A percentile compares a stretch with the other conserved stretches of the same genome.
These are phyloP conservation scores for Brachionus koreanus DNA, from an alignment of 1,140 invertebrate genomes.

Conservation along the genomic window DNA sequence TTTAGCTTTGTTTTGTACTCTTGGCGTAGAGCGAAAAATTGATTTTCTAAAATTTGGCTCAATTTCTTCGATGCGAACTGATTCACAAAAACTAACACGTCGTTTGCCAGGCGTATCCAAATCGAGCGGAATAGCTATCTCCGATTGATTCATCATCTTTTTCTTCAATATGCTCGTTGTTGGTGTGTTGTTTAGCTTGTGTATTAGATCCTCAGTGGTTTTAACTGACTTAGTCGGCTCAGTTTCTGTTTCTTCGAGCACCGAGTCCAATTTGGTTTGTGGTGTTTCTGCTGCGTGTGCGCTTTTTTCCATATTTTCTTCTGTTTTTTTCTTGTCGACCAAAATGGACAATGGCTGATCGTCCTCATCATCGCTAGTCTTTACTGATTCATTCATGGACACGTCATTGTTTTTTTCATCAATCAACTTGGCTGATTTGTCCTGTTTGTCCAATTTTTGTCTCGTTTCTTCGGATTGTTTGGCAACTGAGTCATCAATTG, in stretches of 20 bases:
- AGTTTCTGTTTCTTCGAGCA: not conserved
- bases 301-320: not conserved
- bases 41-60: constrained; percentile 29
- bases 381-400: not conserved
- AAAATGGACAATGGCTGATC: constrained; percentile 31
- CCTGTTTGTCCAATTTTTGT: not conserved
- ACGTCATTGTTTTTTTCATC: not conserved
- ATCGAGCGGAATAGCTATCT: not conserved
- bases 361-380: constrained; percentile 7
- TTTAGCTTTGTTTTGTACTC: constrained; percentile 9
- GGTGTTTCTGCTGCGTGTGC: not conserved
- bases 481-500: not conserved
- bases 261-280: not conserved
- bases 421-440: not conserved
- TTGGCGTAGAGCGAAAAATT: constrained; percentile 1
- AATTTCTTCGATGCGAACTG: constrained; percentile 33
- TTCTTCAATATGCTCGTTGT: constrained; percentile 41
- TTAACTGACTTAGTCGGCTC: not conserved
- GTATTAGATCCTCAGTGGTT: not conserved
- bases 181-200: constrained; percentile 33
- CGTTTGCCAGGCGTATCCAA: constrained; percentile 23
- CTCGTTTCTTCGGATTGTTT: not conserved
- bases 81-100: constrained; percentile 31
- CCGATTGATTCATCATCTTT: constrained; percentile 32
- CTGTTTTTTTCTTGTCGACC: constrained; percentile 15